A percentile compares a stretch with the other conserved stretches of the same genome.
phyloP scores from a whole-genome alignment of 2,113 vertebrate genomes.

The Perognathus longimembris region DNA sequence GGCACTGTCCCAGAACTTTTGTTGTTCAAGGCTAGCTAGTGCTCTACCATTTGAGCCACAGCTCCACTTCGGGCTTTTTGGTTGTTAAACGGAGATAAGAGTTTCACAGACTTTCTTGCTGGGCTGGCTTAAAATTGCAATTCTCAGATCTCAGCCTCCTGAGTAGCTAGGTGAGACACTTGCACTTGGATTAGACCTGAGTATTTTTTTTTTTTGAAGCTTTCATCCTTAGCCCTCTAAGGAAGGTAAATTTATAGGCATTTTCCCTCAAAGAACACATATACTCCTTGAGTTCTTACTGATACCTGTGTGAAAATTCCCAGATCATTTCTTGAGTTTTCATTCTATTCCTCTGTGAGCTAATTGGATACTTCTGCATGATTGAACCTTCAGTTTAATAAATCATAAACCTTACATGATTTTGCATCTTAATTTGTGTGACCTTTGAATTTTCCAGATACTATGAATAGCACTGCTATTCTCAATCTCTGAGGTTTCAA shows the following conservation, averaged over 20 bases:
- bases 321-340: neutral
- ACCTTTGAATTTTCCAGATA: neutral
- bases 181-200: neutral
- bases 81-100: too few species aligned
- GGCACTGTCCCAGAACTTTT: too few species aligned
- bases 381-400: neutral
- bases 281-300: neutral
- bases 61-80: too few species aligned
- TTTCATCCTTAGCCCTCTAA: neutral
- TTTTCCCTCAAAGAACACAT: neutral
- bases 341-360: neutral
- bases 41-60: too few species aligned
- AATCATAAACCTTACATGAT: neutral
- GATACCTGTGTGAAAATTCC: neutral
- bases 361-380: neutral
- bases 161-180: too few species aligned
- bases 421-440: neutral
- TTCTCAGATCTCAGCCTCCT: too few species aligned
- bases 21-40: too few species aligned
- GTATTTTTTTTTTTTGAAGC: slow-evolving; percentile 12
- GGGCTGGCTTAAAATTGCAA: too few species aligned
- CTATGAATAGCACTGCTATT: neutral
- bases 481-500: neutral
- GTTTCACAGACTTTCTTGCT: too few species aligned
- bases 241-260: neutral